phyloP scores from a whole-genome alignment of 1,140 invertebrate genomes.

The Bombus cullumanus region DNA sequence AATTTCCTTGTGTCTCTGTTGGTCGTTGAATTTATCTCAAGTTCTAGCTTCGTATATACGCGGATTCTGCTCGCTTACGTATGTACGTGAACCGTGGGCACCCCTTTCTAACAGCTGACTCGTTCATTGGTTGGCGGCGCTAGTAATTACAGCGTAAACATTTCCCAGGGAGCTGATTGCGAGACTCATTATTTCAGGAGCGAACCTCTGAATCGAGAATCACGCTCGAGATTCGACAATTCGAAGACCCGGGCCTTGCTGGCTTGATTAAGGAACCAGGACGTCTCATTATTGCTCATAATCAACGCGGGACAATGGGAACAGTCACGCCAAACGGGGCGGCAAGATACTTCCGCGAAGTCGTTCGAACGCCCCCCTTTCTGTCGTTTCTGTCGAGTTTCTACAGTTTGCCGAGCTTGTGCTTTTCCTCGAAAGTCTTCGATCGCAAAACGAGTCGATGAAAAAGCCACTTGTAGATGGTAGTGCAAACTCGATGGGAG shows the following conservation, averaged over 20 bases:
- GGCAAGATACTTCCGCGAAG: conserved; percentile 51
- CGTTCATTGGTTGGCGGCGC: conserved; percentile 13
- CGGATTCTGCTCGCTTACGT: not conserved
- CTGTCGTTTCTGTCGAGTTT: not conserved
- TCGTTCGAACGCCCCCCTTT: conserved; percentile 39
- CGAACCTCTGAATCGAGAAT: conserved; percentile 71
- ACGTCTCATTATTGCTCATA: conserved; percentile 77
- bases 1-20: not conserved
- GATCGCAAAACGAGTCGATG: not conserved
- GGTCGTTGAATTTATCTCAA: conserved; percentile 27
- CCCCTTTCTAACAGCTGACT: conserved; percentile 46
- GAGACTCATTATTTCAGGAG: conserved; percentile 78
- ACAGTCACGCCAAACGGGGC: conserved; percentile 23
- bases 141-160: conserved; percentile 79
- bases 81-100: not conserved
- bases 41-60: not conserved
- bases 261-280: conserved; percentile 72
- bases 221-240: conserved; percentile 71
- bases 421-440: not conserved
- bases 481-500: conserved; percentile 1
- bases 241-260: conserved; percentile 51
- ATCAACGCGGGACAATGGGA: conserved; percentile 74
- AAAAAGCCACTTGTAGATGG: not conserved
- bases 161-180: conserved; percentile 76
- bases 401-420: not conserved